A percentile compares a stretch with the other conserved stretches of the same genome.
phyloP scores from a whole-genome alignment of 2,113 vertebrate genomes.

The Sander vitreus region DNA sequence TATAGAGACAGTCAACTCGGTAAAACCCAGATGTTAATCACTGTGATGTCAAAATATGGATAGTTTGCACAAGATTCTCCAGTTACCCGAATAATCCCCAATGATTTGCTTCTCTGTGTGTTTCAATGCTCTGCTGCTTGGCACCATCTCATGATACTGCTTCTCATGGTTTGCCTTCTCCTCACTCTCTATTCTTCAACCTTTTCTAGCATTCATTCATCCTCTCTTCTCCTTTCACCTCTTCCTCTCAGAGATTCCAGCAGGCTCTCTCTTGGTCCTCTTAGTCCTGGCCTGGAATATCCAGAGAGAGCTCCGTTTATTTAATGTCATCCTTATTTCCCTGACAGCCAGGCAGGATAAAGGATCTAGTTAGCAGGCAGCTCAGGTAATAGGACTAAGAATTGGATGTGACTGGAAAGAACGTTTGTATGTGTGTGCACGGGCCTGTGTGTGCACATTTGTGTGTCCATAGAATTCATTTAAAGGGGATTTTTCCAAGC shows the following conservation, averaged over 20 bases:
- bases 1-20: background rate
- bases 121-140: conserved; percentile 5
- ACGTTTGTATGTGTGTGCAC: conserved; percentile 14
- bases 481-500: conserved; percentile 20
- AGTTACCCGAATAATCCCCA: background rate
- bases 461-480: background rate
- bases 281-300: conserved; percentile 58
- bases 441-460: background rate
- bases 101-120: conserved; percentile 1
- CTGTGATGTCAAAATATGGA: background rate
- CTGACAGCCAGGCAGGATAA: conserved; percentile 56
- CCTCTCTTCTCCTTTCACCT: conserved; percentile 38
- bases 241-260: conserved; percentile 33
- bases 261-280: conserved; percentile 18
- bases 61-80: background rate
- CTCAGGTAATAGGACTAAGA: conserved; percentile 56
- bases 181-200: conserved; percentile 1
- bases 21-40: conserved; percentile 13
- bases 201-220: conserved; percentile 16
- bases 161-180: conserved; percentile 10
- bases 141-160: conserved; percentile 12
- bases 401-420: conserved; percentile 51
- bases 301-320: conserved; percentile 61
- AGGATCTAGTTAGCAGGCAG: conserved; percentile 67
- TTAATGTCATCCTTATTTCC: conserved; percentile 70